Base-by-base conservation (phyloP, 2,113 vertebrate species). In the Apteryx mantelli region DNA sequence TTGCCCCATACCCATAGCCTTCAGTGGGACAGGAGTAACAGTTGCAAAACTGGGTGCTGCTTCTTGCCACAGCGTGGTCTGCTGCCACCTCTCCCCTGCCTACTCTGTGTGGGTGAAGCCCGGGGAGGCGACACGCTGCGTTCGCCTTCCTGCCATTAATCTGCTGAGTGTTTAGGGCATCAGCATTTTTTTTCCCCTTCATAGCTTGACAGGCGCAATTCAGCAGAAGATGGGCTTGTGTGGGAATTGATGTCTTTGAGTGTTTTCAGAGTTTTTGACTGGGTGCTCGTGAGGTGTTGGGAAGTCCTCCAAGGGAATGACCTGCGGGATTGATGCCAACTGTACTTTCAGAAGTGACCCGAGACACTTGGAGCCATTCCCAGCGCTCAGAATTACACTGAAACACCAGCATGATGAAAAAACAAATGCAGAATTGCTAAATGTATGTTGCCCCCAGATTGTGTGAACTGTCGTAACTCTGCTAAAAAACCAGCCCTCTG, bases 371-470 rank as follows among this genome's bases (percentile, higher is more conserved):
- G 95, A 96, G 82, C 75, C 0, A 0, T 95, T 97, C 93, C 95
- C 26, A 0, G 82, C 79, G 82, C 68, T 94, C 65, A 86, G 89
- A 95, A 86, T 88, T 82, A 50, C 74, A 75, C 85, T 95, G 94
- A 95, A 97, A 93, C 60, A 75, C 44, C 65, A 95, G 42, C 75
- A 28, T 88, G 94, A 96, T 93, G 91, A 84, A 89, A 93, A 97
- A 94, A 75, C 85, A 93, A 97, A 96, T 79, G 89, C 36, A 71
- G 69, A 91, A 83, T 97, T 96, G 91, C 96, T 97, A 93, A 95
- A 95, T 36, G 63, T 74, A 38, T 86, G 85, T 93, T 86, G 87
- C 88, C 71, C 71, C 55, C 88, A 96, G 94, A 95, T 84, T 97
- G 73, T 78, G 82, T 0, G 9, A 55, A 61, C 73, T 96, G 73